Conservation (phyloP, 2,797 vertebrate species). For the Numenius phaeopus region DNA sequence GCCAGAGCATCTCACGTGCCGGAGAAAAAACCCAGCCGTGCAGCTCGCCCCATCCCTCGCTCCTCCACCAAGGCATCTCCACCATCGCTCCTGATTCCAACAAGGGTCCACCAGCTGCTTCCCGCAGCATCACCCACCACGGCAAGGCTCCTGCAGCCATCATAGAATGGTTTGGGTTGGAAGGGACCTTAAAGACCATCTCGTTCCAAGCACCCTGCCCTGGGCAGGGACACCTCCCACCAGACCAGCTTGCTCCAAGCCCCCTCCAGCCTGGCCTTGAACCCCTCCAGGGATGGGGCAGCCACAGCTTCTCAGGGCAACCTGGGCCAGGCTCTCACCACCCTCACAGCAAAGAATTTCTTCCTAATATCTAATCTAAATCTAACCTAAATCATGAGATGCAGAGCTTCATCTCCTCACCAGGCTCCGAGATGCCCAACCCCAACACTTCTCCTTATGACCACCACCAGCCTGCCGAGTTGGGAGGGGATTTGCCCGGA, state of each 20-base stretch:
- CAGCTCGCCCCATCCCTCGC: not conserved
- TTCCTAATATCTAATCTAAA: not conserved
- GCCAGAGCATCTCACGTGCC: conserved; percentile 15
- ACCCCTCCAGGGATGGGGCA: not conserved
- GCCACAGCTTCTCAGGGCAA: not conserved
- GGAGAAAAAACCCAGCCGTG: not conserved
- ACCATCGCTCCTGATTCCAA: not conserved
- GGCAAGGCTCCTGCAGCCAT: not conserved
- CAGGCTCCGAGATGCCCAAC: not conserved
- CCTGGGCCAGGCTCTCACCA: not conserved
- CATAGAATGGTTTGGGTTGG: not conserved
- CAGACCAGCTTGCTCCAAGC: not conserved
- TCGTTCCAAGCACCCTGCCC: not conserved
- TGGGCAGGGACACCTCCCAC: not conserved
- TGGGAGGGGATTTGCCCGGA: not conserved
- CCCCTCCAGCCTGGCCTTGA: not conserved
- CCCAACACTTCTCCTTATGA: not conserved
- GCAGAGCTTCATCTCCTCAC: not conserved
- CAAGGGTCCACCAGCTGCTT: not conserved
- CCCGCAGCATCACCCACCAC: fast-evolving
- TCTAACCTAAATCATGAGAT: fast-evolving
- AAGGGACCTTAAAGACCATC: not conserved
- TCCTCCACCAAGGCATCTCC: not conserved
- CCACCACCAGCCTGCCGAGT: not conserved
- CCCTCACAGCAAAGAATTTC: not conserved